These are phyloP conservation scores for Colostygia pectinataria DNA, from an alignment of 2,888 invertebrate genomes.

Conservation along the genomic window DNA sequence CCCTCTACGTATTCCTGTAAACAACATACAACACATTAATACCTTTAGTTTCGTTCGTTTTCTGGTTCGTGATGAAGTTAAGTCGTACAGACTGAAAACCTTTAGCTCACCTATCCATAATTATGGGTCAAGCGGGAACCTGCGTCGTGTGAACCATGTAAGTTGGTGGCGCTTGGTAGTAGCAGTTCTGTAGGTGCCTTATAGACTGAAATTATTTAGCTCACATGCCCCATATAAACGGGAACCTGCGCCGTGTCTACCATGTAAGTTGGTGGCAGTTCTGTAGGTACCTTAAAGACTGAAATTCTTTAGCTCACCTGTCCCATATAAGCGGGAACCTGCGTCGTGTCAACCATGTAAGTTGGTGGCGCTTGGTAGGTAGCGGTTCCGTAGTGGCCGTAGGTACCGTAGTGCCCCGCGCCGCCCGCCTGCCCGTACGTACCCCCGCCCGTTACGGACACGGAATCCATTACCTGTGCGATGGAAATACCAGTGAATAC, in stretches of 20 bases:
- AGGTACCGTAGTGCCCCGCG: slow-evolving; percentile 73
- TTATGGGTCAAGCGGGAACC: too few relatives aligned
- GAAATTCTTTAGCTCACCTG: too few relatives aligned
- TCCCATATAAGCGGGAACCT: slow-evolving; percentile 75
- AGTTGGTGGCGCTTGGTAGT: slow-evolving; percentile 76
- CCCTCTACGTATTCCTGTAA: slow-evolving; percentile 75
- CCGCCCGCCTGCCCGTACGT: slow-evolving; percentile 61
- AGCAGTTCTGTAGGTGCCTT: too few relatives aligned
- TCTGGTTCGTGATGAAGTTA: too few relatives aligned
- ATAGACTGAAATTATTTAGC: too few relatives aligned
- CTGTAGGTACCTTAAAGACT: too few relatives aligned
- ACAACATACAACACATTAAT: not conserved
- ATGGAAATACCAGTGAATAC: not conserved
- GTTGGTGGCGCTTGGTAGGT: slow-evolving; percentile 74
- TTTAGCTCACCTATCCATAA: too few relatives aligned
- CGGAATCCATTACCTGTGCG: slow-evolving; percentile 74
- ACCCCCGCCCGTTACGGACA: slow-evolving; percentile 72
- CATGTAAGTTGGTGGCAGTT: too few relatives aligned
- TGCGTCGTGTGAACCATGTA: too few relatives aligned
- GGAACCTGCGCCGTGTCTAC: too few relatives aligned
- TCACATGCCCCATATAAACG: too few relatives aligned
- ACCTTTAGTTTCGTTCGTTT: not conserved
- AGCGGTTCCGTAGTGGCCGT: slow-evolving; percentile 74
- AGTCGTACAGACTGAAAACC: too few relatives aligned
- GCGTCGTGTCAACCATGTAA: slow-evolving; percentile 75